A percentile compares a stretch with the other conserved stretches of the same genome.
phyloP scores from a whole-genome alignment of 37 sponge, comb jelly and placozoan genomes.

The Lycopodina hypogea region DNA sequence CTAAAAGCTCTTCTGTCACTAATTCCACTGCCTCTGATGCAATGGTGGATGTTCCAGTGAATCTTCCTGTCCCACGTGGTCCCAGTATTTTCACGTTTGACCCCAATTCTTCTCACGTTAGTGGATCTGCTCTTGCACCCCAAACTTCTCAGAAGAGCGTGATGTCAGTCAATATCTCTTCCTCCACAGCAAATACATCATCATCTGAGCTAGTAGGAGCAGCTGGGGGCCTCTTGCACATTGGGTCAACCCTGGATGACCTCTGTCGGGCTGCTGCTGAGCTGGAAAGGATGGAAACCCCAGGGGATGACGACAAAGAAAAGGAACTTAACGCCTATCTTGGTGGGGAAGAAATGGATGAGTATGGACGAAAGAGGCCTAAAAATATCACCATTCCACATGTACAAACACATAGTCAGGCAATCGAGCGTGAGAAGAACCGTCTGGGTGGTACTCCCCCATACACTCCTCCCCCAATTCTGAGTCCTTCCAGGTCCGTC shows the following conservation, averaged over 20 bases:
- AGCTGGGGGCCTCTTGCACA: not conserved
- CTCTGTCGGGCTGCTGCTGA: slow-evolving; percentile 61
- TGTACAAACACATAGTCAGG: not conserved
- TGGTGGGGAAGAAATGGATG: not conserved
- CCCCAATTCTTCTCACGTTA: not conserved
- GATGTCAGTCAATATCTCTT: too few relatives aligned
- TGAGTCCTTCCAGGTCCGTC: slow-evolving; percentile 58
- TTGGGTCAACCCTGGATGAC: slow-evolving; percentile 56
- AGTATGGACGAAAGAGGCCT: slow-evolving; percentile 24
- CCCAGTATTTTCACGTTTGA: slow-evolving; percentile 45
- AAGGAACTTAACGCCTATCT: not conserved
- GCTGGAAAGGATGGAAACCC: slow-evolving; percentile 44
- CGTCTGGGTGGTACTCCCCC: slow-evolving; percentile 58
- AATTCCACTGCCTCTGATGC: not conserved
- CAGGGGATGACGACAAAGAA: not conserved
- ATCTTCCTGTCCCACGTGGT: slow-evolving; percentile 24
- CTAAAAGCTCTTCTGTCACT: not conserved
- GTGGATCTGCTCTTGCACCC: not conserved
- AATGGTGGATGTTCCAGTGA: not conserved
- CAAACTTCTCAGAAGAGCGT: too few relatives aligned
- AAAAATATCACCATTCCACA: slow-evolving; percentile 49
- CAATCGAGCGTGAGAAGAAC: slow-evolving; percentile 38
- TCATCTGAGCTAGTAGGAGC: too few relatives aligned
- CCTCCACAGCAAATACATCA: too few relatives aligned
- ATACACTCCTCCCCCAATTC: slow-evolving; percentile 86